Base-by-base conservation (phyloP, 2,113 vertebrate genomes). In the Theristicus caerulescens region DNA sequence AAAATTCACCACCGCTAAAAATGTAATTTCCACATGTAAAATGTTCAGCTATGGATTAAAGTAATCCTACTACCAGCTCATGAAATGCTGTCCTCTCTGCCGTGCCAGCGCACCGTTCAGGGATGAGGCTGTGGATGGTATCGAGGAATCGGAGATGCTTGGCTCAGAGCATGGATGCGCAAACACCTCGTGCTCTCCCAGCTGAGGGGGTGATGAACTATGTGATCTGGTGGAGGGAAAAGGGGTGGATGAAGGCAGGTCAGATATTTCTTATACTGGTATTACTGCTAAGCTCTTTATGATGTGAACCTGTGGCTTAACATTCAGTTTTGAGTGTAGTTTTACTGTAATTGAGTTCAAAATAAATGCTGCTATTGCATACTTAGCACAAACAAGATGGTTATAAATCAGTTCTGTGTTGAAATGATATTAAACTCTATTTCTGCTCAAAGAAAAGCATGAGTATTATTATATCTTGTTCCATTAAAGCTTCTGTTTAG, bases 121-220 rank as follows among this genome's bases (percentile, higher is more conserved):
- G 42, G 44, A 9, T 31, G 51, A 17, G n/a, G 25, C 57, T 42
- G 51, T 16, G 34, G 17, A 11, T 47, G 34, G 10, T 49, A 5
- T 11, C 0, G 4, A 59, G 46, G 46, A 46, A 26, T 62, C 22
- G 4, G 64, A 16, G n/a, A 2, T 1, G 27, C 18, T 44, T 0
- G 1, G 4, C 54, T 47, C 2, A 0, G 52, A 61, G 65, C 21
- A 2, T 0, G 6, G 59, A 32, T 27, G 54, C 0, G 1, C 36
- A 17, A 44, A 49, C 25, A 4, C 21, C n/a, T 67, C 0, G 1
- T 32, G 59, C 46, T 36, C 22, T 49, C 54, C 22, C 40, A 29
- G 46, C 66, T 25, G n/a, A 32, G 38, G 18, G 15, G 26, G 5
- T 16, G 29, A 7, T n/a, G 15, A 38, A 4, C 58, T 47, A 0